Evolutionary conservation across 23 tunicate genomes (phyloP).

Genomic region (Styela plicata): DNA sequence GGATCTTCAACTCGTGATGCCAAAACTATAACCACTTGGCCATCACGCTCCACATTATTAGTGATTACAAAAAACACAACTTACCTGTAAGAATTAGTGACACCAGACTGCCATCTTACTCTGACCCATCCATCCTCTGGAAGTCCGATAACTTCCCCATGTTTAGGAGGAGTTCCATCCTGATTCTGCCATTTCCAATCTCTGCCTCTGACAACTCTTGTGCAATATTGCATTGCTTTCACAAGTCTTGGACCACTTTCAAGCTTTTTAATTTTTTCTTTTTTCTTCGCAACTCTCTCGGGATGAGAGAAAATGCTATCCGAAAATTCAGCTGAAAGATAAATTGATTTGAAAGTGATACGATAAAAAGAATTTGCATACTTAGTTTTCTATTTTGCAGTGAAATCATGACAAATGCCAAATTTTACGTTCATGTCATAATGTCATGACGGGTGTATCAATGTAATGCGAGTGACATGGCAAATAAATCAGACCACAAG

Average conservation of each 20-base stretch:
- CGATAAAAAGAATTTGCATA: too few relatives aligned
- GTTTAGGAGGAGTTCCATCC: slow-evolving; percentile 46
- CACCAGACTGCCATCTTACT: slow-evolving; percentile 58
- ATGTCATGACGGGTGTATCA: too few relatives aligned
- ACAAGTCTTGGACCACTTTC: slow-evolving; percentile 58
- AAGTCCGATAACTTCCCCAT: slow-evolving; percentile 54
- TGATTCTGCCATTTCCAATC: slow-evolving; percentile 92
- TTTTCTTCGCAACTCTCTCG: not conserved
- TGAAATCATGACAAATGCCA: too few relatives aligned
- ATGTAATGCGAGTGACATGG: too few relatives aligned
- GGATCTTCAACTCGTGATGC: too few relatives aligned
- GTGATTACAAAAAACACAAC: too few relatives aligned
- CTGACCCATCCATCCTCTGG: slow-evolving; percentile 85
- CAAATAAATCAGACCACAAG: too few relatives aligned
- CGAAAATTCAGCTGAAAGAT: not conserved
- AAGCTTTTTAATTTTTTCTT: not conserved
- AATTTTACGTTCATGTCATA: too few relatives aligned
- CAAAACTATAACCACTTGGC: too few relatives aligned
- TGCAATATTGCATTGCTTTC: slow-evolving; percentile 35
- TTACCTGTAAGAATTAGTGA: slow-evolving; percentile 80
- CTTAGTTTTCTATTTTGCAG: too few relatives aligned
- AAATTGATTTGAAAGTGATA: too few relatives aligned
- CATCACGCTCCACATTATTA: too few relatives aligned
- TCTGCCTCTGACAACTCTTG: slow-evolving; percentile 72
- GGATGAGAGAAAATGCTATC: not conserved